Conservation (phyloP, 37 sponge, comb jelly and placozoan genomes). For the Cladorhizidae sp. region DNA sequence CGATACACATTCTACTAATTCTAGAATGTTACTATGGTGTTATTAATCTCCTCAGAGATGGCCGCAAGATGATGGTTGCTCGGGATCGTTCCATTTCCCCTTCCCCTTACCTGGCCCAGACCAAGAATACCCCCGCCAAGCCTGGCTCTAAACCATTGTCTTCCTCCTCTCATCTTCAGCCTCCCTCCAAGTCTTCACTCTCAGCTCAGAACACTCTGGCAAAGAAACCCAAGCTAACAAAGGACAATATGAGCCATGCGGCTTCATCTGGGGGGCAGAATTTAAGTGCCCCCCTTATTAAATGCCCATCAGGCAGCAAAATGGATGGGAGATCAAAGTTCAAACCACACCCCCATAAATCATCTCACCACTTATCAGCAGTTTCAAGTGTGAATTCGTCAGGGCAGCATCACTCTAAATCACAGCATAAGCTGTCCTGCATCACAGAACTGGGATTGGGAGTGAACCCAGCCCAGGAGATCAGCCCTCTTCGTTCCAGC, state of each 20-base stretch:
- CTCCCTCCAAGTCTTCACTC: background rate
- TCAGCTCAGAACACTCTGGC: background rate
- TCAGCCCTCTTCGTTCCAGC: constrained; percentile 11
- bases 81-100: constrained; percentile 55
- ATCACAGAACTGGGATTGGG: background rate
- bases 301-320: background rate
- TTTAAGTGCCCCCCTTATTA: background rate
- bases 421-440: background rate
- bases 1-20: too few relatives aligned
- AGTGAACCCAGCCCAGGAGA: background rate
- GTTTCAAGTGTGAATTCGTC: background rate
- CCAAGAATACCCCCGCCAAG: constrained; percentile 4
- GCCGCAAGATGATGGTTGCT: background rate
- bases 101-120: constrained; percentile 15
- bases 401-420: background rate
- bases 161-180: background rate
- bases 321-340: background rate
- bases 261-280: background rate
- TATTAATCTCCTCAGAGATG: constrained; percentile 20
- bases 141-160: background rate
- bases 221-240: background rate
- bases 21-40: too few relatives aligned
- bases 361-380: too few relatives aligned
- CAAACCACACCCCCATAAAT: too few relatives aligned
- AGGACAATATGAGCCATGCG: background rate